Base-by-base conservation (phyloP, 2,797 vertebrate genomes). In the Pseudochaenichthys georgianus region DNA sequence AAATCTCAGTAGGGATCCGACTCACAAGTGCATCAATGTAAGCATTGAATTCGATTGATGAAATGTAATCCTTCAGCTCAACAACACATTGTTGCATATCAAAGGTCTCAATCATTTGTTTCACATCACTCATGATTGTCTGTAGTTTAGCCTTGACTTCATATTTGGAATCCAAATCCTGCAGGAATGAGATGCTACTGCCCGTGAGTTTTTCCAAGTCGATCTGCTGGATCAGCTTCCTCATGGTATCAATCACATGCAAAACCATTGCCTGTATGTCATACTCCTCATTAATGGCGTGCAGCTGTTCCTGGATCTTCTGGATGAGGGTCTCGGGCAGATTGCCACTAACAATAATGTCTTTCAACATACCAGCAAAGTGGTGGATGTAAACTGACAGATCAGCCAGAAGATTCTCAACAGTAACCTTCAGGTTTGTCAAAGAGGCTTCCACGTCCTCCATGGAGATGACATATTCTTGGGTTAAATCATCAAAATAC, bases 361-460 rank as follows among this genome's bases (percentile, higher is more conserved):
- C 93, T 83, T 84, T 94, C 65, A 96, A 83, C 66, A 91, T 93
- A 64, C 77, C 78, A 81, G 90, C 88, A 82, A 95, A 82, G 74
- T 92, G 38, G 75, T 86, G 70, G 64, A 96, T 66, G 63, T 84
- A 90, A 59, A 78, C 64, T 43, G 89, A 78, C 21, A 98, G 42
- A 63, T 92, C 84, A 73, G 46, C 67, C 9, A 96, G 17, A 54
- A 94, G 74, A 59, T 88, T 89, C 73, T 90, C 71, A 73, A 90
- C 28, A 52, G 70, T 16, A 48, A n/a, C 5, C 68, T 86, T 89
- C 64, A 93, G 77, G 71, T 93, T 95, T 67, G 74, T 88, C 60
- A 98, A 73, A 62, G 77, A 89, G 34, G 69, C 75, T 75, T 97
- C 92, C 52, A 98, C 58, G 80, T 97, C 95, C 53, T 96, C 93